Evolutionary conservation across 2,113 vertebrate genomes (phyloP), one percentile per base, ranked within the genome.

Genomic region (Planiliza haematocheilus): DNA sequence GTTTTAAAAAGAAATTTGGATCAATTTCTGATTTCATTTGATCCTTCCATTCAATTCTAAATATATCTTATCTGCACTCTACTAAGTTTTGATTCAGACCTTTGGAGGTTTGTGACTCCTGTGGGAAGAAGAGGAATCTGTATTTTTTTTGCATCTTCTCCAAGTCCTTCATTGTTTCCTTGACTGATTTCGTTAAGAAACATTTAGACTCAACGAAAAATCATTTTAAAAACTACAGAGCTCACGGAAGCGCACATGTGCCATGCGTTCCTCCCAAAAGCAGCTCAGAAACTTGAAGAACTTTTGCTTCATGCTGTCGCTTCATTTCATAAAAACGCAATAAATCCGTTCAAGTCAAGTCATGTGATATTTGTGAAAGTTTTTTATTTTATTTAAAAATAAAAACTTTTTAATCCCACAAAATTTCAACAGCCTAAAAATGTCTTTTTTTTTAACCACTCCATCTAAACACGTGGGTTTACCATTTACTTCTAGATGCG

Each of bases 131-230:
- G 1, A 17, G 2, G 3, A 53, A 59, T 24, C 7, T 16, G 13
- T 18, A 1, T 2, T 53, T 68, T 24, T 69, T 20, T 16, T 18
- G 1, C 11, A 46, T 48, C 49, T 41, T 17, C 10, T 46, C 2
- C 0, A 16, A 49, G 1, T 3, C 45, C 7, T 60, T 58, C 1
- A 1, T 57, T 6, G 7, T 20, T 1, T 18, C 21, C 2, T 49
- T 6, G 13, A 17, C 36, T 68, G 12, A 84, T 85, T 91, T 92
- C 91, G 89, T 91, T 92, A 1, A 56, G 12, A 71, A 46, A 74
- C 57, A 90, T 83, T 84, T 88, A 51, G 0, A 77, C 17, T 51
- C 0, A 92, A 92, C 91, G 90, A 92, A 92, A 89, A 86, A 74
- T n/a, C n/a, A n/a, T n/a, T n/a, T n/a, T n/a, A 61, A 37, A 43